Conservation (phyloP, 1,140 invertebrate genomes). For the Augochlora pura region DNA sequence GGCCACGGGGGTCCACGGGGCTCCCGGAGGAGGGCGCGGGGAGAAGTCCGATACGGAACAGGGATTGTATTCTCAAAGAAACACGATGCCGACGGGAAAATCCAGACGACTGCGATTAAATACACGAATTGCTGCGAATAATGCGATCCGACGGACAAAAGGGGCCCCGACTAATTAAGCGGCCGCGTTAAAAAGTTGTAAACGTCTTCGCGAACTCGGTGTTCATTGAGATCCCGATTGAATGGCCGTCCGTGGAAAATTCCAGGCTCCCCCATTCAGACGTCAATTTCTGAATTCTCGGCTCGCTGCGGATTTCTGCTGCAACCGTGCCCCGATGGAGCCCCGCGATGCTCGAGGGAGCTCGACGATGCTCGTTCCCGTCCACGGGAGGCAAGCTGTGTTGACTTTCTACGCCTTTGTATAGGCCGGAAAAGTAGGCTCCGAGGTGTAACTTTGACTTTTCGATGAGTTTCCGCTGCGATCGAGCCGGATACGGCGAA, state of each 20-base stretch:
- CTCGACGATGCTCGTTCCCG: too few relatives aligned
- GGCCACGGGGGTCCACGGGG: neutral
- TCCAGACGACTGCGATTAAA: conserved; percentile 29
- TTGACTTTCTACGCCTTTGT: too few relatives aligned
- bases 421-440: too few relatives aligned
- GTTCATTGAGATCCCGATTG: neutral
- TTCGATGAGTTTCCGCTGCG: too few relatives aligned
- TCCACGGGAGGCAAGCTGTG: too few relatives aligned
- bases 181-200: conserved; percentile 10
- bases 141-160: conserved; percentile 33
- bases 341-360: too few relatives aligned
- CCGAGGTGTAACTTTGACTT: too few relatives aligned
- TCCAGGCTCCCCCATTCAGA: neutral
- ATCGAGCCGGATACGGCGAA: too few relatives aligned
- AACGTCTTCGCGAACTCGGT: conserved; percentile 16
- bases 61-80: neutral
- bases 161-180: conserved; percentile 25
- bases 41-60: neutral
- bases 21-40: neutral
- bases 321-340: neutral
- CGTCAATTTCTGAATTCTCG: neutral
- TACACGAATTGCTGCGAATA: conserved; percentile 38
- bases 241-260: neutral
- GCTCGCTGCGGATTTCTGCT: neutral
- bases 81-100: conserved; percentile 8